Conservation (phyloP, 2,113 vertebrate species). For the Lynx canadensis region DNA sequence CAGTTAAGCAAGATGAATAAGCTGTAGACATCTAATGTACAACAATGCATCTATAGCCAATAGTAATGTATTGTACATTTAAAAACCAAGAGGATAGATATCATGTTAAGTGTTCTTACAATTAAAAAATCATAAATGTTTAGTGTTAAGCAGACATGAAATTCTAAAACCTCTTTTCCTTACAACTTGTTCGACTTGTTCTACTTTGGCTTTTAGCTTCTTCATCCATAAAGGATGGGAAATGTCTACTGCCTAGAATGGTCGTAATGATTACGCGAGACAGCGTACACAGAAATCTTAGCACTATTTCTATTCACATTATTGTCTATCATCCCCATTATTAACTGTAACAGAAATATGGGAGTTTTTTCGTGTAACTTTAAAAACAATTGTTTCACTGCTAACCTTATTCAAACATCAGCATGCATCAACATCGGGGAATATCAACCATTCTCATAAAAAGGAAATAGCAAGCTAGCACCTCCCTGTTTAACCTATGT, state of each 20-base stretch:
- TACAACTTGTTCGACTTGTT: neutral
- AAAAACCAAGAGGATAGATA: neutral
- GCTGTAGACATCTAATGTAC: neutral
- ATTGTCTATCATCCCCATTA: neutral
- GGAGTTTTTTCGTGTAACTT: neutral
- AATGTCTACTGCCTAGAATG: neutral
- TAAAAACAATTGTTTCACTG: neutral
- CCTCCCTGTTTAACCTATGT: neutral
- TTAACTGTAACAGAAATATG: neutral
- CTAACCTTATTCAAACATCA: neutral
- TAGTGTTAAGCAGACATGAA: neutral
- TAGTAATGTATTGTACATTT: neutral
- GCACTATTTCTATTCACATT: neutral
- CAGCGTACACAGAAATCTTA: neutral
- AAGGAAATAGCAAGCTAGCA: neutral
- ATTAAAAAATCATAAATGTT: neutral
- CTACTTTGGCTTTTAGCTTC: neutral
- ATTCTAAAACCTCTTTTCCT: neutral
- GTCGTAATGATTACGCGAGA: neutral
- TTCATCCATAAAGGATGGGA: neutral
- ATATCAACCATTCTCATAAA: neutral
- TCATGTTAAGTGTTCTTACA: neutral
- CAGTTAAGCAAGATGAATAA: neutral
- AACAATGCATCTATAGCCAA: neutral
- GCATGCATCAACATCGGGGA: neutral